Percentiles rank a stretch among this genome's conserved stretches.
Conservation (phyloP, 2,113 vertebrate species). For the Dinomys branickii region DNA sequence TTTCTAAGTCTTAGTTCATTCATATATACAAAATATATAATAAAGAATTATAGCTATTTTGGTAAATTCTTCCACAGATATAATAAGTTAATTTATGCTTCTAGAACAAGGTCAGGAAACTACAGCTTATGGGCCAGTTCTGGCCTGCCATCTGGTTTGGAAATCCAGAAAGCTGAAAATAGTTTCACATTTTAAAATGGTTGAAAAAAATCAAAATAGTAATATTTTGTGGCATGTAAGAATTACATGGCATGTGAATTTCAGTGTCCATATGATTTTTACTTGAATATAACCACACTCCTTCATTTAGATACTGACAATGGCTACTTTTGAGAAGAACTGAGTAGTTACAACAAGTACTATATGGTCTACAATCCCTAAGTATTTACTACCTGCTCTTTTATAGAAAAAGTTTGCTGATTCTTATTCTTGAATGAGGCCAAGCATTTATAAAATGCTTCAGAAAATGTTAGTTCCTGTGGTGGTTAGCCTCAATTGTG, state of each 20-base stretch:
- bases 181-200: background rate
- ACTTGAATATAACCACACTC: background rate
- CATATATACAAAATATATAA: background rate
- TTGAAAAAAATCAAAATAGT: conserved; percentile 27
- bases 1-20: background rate
- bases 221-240: background rate
- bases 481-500: background rate
- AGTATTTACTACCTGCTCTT: background rate
- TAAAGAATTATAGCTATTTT: background rate
- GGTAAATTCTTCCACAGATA: background rate
- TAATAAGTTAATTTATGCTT: conserved; percentile 11
- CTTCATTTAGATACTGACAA: background rate
- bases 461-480: background rate
- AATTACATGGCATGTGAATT: background rate
- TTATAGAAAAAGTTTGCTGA: background rate
- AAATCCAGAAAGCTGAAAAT: background rate
- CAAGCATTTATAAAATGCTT: background rate
- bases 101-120: background rate
- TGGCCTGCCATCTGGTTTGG: background rate
- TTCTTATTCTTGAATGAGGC: background rate
- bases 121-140: background rate
- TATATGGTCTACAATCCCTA: background rate
- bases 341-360: background rate
- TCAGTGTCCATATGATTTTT: background rate
- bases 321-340: background rate